phyloP scores from a whole-genome alignment of 2,888 invertebrate genomes.

The Oasisia sp. region DNA sequence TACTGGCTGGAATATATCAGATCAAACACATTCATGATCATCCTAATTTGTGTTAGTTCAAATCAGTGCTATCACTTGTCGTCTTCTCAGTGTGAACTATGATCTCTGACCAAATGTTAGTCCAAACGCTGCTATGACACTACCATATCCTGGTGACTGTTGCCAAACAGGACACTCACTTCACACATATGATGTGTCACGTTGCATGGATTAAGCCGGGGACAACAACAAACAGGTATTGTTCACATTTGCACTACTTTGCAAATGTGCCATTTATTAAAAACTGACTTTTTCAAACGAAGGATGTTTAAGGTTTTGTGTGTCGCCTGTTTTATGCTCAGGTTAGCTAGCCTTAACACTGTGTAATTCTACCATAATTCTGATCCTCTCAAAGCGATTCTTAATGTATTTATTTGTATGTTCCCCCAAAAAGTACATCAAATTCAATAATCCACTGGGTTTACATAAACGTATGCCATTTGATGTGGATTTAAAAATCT shows the following conservation, averaged over 20 bases:
- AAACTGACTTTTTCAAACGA: not conserved
- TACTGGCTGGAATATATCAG: not conserved
- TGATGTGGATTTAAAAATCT: too few species aligned
- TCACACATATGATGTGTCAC: not conserved
- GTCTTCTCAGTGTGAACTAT: not conserved
- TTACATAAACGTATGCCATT: too few species aligned
- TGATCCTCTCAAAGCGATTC: not conserved
- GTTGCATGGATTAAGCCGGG: not conserved
- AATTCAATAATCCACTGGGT: too few species aligned
- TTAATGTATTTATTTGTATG: too few species aligned
- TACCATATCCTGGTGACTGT: not conserved
- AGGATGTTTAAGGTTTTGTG: not conserved
- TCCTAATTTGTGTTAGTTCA: not conserved
- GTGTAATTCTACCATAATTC: not conserved
- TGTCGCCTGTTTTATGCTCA: not conserved
- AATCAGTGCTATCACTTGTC: not conserved
- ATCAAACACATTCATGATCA: not conserved
- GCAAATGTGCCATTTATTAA: not conserved
- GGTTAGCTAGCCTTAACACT: not conserved
- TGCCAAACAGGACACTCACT: not conserved
- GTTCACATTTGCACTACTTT: not conserved
- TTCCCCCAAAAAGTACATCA: too few species aligned
- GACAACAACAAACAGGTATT: not conserved
- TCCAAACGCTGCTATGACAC: not conserved
- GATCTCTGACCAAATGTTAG: not conserved